Evolutionary conservation across 2,888 invertebrate genomes (phyloP), one percentile per base, ranked within the genome.

Genomic region (Napeogenes sylphis): DNA sequence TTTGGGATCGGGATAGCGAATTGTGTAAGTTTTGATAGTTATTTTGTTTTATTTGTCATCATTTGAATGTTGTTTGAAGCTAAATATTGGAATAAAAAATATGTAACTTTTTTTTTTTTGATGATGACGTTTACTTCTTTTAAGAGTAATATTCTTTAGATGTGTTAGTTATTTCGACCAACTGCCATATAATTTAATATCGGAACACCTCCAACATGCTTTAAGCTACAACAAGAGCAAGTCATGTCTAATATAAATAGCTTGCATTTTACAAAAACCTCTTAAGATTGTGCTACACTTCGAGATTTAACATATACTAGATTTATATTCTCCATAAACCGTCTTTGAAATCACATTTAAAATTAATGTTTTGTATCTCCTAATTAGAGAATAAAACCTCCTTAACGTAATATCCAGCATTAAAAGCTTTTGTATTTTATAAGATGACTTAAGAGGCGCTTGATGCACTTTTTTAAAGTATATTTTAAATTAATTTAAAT

Each of bases 161-260:
- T 35, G 6, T 35, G 6, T 59, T 6, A 42, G 2, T 55, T 12
- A 32, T 55, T 57, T 59, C 38, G 58, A 51, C 55, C 10, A 42
- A 10, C 42, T 42, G 42, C 10, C 42, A 75, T 83, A 81, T 82
- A 75, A 75, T 76, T 77, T 79, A 81, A 82, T 83, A 83, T 80
- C 58, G 73, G 74, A 80, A 80, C 75, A 77, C 71, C 72, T 73
- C 70, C 69, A 76, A 74, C 78, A 78, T 68, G 73, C 76, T 72
- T 78, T 74, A 73, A 74, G 66, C 68, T 61, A 72, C 70, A 73
- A 77, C 79, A 82, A 79, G 67, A 78, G 85, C 85, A 84, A 87
- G 85, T 85, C 85, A 87, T 85, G 79, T 70, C 68, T 79, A 81
- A 83, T 81, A 85, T 82, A 83, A 83, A 81, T 83, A 80, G 79